phyloP scores from a whole-genome alignment of 2,888 invertebrate genomes.

The Spatulosminthurus flaviceps region DNA sequence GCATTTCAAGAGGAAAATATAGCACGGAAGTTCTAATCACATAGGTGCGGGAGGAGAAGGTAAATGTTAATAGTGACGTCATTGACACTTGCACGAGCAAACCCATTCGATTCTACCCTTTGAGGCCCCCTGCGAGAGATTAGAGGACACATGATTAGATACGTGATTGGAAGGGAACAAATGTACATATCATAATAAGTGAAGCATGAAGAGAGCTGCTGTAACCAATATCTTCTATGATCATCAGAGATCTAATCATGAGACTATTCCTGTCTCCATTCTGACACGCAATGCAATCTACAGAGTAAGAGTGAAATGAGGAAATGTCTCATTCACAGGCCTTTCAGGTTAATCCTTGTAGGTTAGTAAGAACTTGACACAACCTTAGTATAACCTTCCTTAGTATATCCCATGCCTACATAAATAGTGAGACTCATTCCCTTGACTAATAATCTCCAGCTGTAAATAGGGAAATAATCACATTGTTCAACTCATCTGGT shows the following conservation, averaged over 20 bases:
- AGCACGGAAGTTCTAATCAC: too few relatives aligned
- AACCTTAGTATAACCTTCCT: neutral
- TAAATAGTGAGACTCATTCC: conserved; percentile 19
- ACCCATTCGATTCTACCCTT: neutral
- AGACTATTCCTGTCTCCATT: conserved; percentile 28
- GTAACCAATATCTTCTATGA: conserved; percentile 33
- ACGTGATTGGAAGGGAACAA: neutral
- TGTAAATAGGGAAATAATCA: conserved; percentile 32
- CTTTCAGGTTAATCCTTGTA: conserved; percentile 31
- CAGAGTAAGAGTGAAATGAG: conserved; percentile 18
- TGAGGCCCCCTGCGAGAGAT: neutral
- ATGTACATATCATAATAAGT: neutral
- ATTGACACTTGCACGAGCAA: neutral
- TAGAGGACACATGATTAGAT: neutral
- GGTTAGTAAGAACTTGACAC: neutral
- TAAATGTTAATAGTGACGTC: neutral
- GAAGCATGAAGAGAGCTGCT: neutral
- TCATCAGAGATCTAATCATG: conserved; percentile 38
- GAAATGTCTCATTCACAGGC: conserved; percentile 32
- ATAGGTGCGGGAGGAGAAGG: too few relatives aligned
- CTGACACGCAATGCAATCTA: conserved; percentile 30
- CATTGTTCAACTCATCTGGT: conserved; percentile 4
- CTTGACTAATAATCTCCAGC: conserved; percentile 26
- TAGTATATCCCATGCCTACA: neutral
- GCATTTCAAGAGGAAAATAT: too few relatives aligned